phyloP scores from a whole-genome alignment of 2,113 vertebrate genomes.

The Motacilla tschutschensis region DNA sequence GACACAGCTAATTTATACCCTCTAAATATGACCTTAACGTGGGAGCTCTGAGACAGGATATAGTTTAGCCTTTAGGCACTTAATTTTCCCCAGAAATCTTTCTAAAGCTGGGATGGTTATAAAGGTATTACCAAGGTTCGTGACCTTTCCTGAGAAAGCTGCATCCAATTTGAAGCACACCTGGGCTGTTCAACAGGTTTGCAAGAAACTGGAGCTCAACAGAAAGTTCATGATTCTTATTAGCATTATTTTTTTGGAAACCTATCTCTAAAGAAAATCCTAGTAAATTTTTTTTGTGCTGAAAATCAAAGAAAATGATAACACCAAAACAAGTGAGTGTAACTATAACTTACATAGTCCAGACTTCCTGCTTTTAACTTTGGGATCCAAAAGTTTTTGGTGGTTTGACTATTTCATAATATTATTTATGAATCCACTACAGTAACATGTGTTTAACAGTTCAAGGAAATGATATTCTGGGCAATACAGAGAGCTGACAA shows the following conservation, averaged over 20 bases:
- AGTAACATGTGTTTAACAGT: not conserved
- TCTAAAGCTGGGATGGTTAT: constrained; percentile 19
- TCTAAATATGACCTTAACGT: constrained; percentile 19
- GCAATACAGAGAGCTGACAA: not conserved
- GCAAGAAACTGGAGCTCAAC: not conserved
- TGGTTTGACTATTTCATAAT: not conserved
- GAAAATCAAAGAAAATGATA: not conserved
- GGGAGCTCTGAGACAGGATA: constrained; percentile 38
- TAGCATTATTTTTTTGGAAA: not conserved
- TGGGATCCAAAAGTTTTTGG: not conserved
- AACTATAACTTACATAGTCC: not conserved
- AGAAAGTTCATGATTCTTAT: not conserved
- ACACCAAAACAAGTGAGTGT: not conserved
- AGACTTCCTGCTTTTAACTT: not conserved
- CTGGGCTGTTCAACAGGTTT: not conserved
- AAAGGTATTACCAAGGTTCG: constrained; percentile 28
- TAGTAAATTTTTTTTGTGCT: not conserved
- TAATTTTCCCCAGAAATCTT: constrained; percentile 35
- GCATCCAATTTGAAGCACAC: not conserved
- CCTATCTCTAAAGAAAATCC: not conserved
- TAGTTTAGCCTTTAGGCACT: constrained; percentile 54
- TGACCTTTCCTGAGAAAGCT: constrained; percentile 32
- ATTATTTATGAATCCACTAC: not conserved
- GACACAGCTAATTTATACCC: constrained; percentile 33
- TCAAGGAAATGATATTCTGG: not conserved